Percentiles rank a stretch among this genome's conserved stretches.
Conservation (phyloP, 2,113 vertebrate genomes). For the Pontoporia blainvillei region DNA sequence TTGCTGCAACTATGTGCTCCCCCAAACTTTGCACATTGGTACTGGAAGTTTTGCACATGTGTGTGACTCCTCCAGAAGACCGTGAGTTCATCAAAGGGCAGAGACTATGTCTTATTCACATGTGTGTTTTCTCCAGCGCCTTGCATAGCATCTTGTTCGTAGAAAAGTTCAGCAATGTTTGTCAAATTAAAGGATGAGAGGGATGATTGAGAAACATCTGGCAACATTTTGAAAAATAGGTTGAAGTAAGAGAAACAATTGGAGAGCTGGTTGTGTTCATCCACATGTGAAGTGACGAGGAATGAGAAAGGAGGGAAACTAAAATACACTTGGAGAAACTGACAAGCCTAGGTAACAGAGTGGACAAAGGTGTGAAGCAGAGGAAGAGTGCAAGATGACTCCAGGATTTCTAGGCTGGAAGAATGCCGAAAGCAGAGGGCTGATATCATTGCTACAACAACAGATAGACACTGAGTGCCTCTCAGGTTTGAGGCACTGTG, state of each 20-base stretch:
- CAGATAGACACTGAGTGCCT: not conserved
- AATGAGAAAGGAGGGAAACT: not conserved
- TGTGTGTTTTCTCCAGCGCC: not conserved
- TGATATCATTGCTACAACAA: not conserved
- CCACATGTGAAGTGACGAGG: not conserved
- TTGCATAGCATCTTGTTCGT: not conserved
- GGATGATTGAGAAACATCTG: not conserved
- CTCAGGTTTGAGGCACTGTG: not conserved
- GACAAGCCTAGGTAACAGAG: not conserved
- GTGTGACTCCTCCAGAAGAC: not conserved
- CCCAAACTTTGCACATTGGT: not conserved
- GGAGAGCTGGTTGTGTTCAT: not conserved
- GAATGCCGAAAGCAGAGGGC: not conserved
- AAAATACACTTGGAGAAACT: not conserved
- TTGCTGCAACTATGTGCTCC: not conserved
- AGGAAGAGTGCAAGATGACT: not conserved
- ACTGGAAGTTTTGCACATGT: not conserved
- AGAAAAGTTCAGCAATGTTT: not conserved
- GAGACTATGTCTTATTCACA: not conserved
- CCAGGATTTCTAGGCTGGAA: not conserved
- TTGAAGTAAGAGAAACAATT: not conserved
- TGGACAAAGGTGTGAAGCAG: not conserved
- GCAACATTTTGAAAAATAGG: not conserved
- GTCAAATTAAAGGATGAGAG: not conserved
- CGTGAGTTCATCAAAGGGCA: not conserved